Percentiles rank a stretch among this genome's conserved stretches.
Conservation (phyloP, 2,888 invertebrate genomes). For the Apantesis nais region DNA sequence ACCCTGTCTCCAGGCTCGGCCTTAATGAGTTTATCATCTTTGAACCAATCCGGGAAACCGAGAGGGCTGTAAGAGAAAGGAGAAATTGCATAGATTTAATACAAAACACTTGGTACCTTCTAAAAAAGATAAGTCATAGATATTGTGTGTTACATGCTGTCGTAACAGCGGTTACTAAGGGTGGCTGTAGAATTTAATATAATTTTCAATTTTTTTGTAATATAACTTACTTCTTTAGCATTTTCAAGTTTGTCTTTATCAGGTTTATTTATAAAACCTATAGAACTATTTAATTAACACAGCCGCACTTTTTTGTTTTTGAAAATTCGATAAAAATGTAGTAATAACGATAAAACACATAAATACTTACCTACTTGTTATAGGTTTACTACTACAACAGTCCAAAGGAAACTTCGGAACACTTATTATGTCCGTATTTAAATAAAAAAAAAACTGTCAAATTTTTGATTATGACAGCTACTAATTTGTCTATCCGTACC, state of each 20-base stretch:
- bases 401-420: background rate
- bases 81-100: background rate
- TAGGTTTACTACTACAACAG: background rate
- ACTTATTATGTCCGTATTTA: background rate
- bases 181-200: too few relatives aligned
- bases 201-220: background rate
- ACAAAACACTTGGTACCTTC: background rate
- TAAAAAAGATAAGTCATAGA: background rate
- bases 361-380: background rate
- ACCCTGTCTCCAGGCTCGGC: conserved; percentile 55
- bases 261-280: background rate
- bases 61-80: conserved; percentile 59
- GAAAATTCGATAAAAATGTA: background rate
- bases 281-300: background rate
- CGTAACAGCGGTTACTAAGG: too few relatives aligned
- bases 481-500: background rate
- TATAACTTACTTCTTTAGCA: background rate
- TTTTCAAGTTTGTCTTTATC: background rate
- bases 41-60: conserved; percentile 70
- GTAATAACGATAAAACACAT: background rate
- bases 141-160: too few relatives aligned
- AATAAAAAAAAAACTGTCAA: background rate
- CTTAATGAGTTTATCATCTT: conserved; percentile 62
- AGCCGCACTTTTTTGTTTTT: background rate
- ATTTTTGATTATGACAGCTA: background rate